A percentile compares a stretch with the other conserved stretches of the same genome.
Evolutionary conservation across 2,888 invertebrate species (phyloP).

Genomic region (Tuta absoluta): DNA sequence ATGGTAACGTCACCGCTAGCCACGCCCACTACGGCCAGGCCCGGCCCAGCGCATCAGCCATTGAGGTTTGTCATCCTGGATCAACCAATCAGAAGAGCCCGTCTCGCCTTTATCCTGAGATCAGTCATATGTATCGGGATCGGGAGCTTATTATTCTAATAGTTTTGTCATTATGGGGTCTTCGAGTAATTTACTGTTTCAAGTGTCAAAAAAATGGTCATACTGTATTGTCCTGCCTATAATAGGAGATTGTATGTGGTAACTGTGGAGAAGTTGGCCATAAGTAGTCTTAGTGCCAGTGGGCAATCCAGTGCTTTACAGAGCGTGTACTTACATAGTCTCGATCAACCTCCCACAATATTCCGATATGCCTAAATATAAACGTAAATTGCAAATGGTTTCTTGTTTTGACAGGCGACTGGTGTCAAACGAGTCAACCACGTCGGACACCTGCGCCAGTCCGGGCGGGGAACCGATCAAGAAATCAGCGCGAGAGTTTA

Average conservation of each 20-base stretch:
- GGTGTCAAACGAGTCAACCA: slow-evolving; percentile 85
- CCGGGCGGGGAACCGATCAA: slow-evolving; percentile 84
- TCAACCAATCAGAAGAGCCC: not conserved
- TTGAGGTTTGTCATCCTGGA: slow-evolving; percentile 36
- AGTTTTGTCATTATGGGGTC: too few relatives aligned
- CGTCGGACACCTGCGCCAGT: slow-evolving; percentile 71
- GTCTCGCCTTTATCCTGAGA: too few relatives aligned
- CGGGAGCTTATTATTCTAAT: too few relatives aligned
- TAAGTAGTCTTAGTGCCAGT: not conserved
- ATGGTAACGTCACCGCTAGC: slow-evolving; percentile 32
- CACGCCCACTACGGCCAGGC: slow-evolving; percentile 35
- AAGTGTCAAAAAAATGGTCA: too few relatives aligned
- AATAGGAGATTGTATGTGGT: too few relatives aligned
- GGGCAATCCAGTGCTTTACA: not conserved
- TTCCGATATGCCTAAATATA: not conserved
- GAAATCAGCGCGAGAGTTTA: slow-evolving; percentile 94
- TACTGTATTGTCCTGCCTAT: too few relatives aligned
- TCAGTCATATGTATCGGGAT: too few relatives aligned
- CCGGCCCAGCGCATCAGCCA: slow-evolving; percentile 38
- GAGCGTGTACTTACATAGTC: too few relatives aligned
- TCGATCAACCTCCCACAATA: too few relatives aligned
- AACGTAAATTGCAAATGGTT: not conserved
- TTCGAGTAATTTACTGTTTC: too few relatives aligned
- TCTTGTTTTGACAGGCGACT: slow-evolving; percentile 53
- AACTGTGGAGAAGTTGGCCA: too few relatives aligned